Evolutionary conservation across 1,140 invertebrate genomes (phyloP), one percentile per base, ranked within the genome.

Genomic region (Drosophila neocordata): DNA sequence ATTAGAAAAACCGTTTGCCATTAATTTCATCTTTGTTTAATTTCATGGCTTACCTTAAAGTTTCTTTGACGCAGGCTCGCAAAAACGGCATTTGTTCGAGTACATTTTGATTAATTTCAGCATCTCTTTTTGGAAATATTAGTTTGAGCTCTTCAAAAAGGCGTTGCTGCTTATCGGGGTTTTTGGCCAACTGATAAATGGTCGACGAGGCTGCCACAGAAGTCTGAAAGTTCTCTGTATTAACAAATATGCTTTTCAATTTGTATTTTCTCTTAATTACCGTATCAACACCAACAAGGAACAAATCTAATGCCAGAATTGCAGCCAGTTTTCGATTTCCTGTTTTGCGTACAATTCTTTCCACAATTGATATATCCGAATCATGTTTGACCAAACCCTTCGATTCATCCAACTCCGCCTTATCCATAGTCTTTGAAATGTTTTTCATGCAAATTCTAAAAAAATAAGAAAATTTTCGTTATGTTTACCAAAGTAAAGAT

Each of bases 41-140:
- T n/a, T 15, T 2, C 4, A 6, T 3, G 38, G 13, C 69, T 6
- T 92, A 97, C 96, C 97, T 94, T 73, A 98, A 93, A 3, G 96
- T 95, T 93, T 98, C 97, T 91, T 97, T 98, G 8, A 98, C 95
- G 88, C 96, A 97, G 4, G 97, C 97, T 91, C 96, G 96, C 27
- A 98, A 92, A 87, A 97, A 98, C 11, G 94, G 94, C 80, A 97
- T 92, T 71, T 94, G 93, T 58, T 96, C 95, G 34, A 97, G 92
- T 65, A 94, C 93, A 65, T 93, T 92, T 48, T 93, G 92, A 67
- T 95, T 95, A 15, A 98, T 91, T 52, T 92, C 81, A 52, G 92
- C 92, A 65, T 94, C 91, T 37, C 81, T 71, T 52, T 91, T 66
- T 8, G 95, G 94, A 37, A 97, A 88, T 37, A 95, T 92, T n/a